A percentile compares a stretch with the other conserved stretches of the same genome.
These are phyloP conservation scores for Iphiclides podalirius DNA, from an alignment of 2,888 invertebrate species.

Conservation along the genomic window DNA sequence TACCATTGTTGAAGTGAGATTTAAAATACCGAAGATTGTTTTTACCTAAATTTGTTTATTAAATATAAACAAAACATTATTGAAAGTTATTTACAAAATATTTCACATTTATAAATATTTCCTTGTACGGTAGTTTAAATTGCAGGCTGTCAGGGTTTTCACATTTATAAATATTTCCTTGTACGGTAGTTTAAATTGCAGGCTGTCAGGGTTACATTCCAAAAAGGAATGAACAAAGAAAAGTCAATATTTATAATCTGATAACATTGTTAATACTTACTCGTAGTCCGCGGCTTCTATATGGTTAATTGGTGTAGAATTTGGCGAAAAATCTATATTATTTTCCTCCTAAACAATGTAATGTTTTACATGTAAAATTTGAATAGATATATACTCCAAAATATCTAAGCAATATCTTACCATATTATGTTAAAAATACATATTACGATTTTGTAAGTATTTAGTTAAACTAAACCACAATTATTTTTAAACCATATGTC, in stretches of 20 bases:
- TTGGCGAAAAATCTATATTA: constrained; percentile 43
- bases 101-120: too few species aligned
- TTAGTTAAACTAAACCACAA: not conserved
- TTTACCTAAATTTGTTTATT: too few species aligned
- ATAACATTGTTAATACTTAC: constrained; percentile 45
- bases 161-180: too few species aligned
- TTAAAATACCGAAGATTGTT: too few species aligned
- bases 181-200: too few species aligned
- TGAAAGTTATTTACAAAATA: too few species aligned
- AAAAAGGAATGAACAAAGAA: constrained; percentile 24
- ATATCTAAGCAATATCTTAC: constrained; percentile 7
- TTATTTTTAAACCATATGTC: constrained; percentile 1
- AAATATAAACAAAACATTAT: too few species aligned
- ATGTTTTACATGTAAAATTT: constrained; percentile 8
- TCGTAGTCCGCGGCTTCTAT: constrained; percentile 54
- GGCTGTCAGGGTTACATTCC: not conserved
- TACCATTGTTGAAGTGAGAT: too few species aligned
- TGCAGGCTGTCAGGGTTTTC: not conserved
- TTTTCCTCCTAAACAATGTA: constrained; percentile 40
- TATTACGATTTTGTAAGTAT: constrained; percentile 3
- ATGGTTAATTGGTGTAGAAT: constrained; percentile 45
- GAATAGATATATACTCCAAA: constrained; percentile 4
- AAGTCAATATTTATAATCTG: constrained; percentile 22
- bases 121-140: too few species aligned
- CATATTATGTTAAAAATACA: constrained; percentile 18